A percentile compares a stretch with the other conserved stretches of the same genome.
Evolutionary conservation across 2,113 vertebrate genomes (phyloP).

Genomic region (Eidolon helvum): DNA sequence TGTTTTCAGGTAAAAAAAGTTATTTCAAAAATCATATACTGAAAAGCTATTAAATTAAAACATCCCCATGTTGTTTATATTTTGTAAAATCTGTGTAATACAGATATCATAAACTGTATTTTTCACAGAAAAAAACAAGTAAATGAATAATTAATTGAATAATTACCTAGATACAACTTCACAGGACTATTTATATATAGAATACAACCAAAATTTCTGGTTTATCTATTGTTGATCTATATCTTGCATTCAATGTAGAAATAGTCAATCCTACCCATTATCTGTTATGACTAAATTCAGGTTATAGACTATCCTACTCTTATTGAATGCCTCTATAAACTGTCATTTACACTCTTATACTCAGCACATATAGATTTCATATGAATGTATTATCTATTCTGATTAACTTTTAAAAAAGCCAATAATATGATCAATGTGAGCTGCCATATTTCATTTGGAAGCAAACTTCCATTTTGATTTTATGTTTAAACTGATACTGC

Average conservation of each 20-base stretch:
- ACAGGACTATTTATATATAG: not conserved
- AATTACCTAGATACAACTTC: not conserved
- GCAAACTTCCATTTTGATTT: conserved; percentile 46
- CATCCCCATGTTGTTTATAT: not conserved
- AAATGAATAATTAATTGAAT: not conserved
- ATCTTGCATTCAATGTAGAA: not conserved
- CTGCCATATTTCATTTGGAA: not conserved
- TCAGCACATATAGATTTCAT: not conserved
- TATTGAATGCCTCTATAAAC: not conserved
- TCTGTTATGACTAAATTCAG: not conserved
- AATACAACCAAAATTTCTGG: not conserved
- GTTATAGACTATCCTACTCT: not conserved
- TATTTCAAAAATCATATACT: not conserved
- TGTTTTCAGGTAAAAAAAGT: not conserved
- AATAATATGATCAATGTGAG: not conserved
- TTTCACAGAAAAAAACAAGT: not conserved
- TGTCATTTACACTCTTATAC: not conserved
- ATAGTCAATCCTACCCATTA: not conserved
- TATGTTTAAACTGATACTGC: not conserved
- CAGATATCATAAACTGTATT: not conserved
- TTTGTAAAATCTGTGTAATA: not conserved
- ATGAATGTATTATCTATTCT: not conserved
- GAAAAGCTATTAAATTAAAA: not conserved
- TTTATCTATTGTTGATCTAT: not conserved
- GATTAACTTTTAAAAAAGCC: conserved; percentile 26